Percentiles rank a stretch among this genome's conserved stretches.
Evolutionary conservation across 2,888 invertebrate species (phyloP).

Genomic region (Troilus luridus): DNA sequence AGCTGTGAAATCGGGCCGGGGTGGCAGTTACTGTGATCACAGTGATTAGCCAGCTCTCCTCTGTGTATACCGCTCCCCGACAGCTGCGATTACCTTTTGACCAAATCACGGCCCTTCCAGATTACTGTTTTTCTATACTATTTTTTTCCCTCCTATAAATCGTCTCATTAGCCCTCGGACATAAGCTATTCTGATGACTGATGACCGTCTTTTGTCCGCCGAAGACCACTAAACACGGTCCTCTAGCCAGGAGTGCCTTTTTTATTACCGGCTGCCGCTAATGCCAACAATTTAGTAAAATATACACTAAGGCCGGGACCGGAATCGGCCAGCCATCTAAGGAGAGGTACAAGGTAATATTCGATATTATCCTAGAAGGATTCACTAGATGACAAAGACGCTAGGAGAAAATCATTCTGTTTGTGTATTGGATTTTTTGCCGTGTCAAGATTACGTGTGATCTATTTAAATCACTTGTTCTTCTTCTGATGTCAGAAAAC

Average conservation of each 20-base stretch:
- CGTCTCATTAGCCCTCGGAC: slow-evolving; percentile 39
- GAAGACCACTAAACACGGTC: slow-evolving; percentile 30
- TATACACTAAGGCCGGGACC: slow-evolving; percentile 40
- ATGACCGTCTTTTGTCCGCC: slow-evolving; percentile 41
- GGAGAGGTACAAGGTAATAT: neutral
- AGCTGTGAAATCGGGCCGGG: slow-evolving; percentile 53
- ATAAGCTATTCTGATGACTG: slow-evolving; percentile 22
- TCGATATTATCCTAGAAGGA: neutral
- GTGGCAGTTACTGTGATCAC: slow-evolving; percentile 24
- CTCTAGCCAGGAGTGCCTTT: slow-evolving; percentile 5
- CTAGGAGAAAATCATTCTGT: no score
- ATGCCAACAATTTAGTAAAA: slow-evolving; percentile 47
- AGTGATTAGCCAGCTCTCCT: slow-evolving; percentile 43
- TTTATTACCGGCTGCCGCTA: slow-evolving; percentile 47
- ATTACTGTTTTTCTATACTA: slow-evolving; percentile 30
- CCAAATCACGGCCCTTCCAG: slow-evolving; percentile 37
- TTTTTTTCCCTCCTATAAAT: slow-evolving; percentile 43
- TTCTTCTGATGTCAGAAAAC: no score
- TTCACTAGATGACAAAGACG: neutral
- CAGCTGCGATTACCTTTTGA: slow-evolving; percentile 38
- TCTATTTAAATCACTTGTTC: no score
- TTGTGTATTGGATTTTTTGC: no score
- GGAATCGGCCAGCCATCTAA: neutral
- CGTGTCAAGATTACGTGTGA: no score
- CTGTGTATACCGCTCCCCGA: neutral